phyloP scores from a whole-genome alignment of 2,113 vertebrate genomes.

The Sprattus sprattus region DNA sequence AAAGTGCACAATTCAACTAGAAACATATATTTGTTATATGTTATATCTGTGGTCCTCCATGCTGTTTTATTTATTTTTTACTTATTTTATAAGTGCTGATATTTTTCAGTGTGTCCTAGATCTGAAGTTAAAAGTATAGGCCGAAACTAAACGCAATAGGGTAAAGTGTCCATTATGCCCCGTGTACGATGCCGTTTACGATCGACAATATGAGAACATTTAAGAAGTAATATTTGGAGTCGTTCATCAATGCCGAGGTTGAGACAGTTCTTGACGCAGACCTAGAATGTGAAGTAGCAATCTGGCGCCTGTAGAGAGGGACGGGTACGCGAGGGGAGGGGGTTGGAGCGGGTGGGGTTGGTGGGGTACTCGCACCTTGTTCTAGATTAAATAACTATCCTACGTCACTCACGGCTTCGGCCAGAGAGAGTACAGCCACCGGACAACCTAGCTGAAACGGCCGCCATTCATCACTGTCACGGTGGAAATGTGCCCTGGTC shows the following conservation, averaged over 20 bases:
- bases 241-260: background rate
- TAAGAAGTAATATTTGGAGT: background rate
- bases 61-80: too few relatives aligned
- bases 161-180: background rate
- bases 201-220: background rate
- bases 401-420: slow-evolving; percentile 40
- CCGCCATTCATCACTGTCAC: slow-evolving; percentile 52
- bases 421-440: slow-evolving; percentile 33
- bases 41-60: too few relatives aligned
- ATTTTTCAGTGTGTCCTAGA: too few relatives aligned
- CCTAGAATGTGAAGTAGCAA: background rate
- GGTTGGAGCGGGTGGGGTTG: background rate
- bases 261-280: background rate
- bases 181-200: background rate
- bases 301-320: background rate
- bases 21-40: too few relatives aligned
- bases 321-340: background rate
- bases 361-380: slow-evolving; percentile 55
- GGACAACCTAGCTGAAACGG: slow-evolving; percentile 50
- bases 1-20: too few relatives aligned
- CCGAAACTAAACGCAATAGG: background rate
- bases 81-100: too few relatives aligned
- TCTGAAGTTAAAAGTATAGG: too few relatives aligned
- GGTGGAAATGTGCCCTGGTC: slow-evolving; percentile 42
- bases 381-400: slow-evolving; percentile 53